Percentiles rank a stretch among this genome's conserved stretches.
Conservation (phyloP, 2,888 invertebrate genomes). For the Sinohyriopsis cumingii region DNA sequence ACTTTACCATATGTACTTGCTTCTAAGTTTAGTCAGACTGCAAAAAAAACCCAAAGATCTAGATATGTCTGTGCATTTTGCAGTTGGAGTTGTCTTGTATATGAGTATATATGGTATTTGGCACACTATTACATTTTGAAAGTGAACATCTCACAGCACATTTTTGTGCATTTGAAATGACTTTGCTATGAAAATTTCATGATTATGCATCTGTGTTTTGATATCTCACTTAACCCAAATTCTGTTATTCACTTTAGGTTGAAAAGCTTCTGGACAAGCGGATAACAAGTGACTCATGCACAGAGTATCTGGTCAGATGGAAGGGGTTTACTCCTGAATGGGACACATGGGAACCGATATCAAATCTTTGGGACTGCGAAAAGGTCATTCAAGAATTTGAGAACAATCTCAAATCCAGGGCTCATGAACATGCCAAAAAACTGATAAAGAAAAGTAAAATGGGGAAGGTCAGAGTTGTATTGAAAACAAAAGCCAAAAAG, state of each 20-base stretch:
- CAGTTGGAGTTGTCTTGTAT: no score
- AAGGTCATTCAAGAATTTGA: slow-evolving; percentile 45
- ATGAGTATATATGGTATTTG: no score
- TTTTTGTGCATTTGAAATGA: no score
- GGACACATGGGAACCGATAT: slow-evolving; percentile 65
- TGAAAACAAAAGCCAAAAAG: slow-evolving; percentile 1
- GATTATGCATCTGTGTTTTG: neutral
- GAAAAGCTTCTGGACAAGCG: slow-evolving; percentile 44
- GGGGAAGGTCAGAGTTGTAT: slow-evolving; percentile 2
- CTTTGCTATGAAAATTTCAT: neutral
- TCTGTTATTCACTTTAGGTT: slow-evolving; percentile 43
- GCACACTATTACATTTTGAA: no score
- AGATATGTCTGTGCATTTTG: no score
- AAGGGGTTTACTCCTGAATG: slow-evolving; percentile 54
- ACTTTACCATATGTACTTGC: no score
- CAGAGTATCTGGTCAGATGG: slow-evolving; percentile 61
- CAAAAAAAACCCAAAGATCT: no score
- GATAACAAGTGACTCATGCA: slow-evolving; percentile 21
- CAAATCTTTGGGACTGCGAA: slow-evolving; percentile 48
- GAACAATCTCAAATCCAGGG: slow-evolving; percentile 9
- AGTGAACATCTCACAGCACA: no score
- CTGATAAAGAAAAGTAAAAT: slow-evolving; percentile 31
- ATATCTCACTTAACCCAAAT: neutral
- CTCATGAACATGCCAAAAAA: slow-evolving; percentile 19
- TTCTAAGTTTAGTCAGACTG: no score